Base-by-base conservation (phyloP, 1,140 invertebrate genomes). In the Halictus rubicundus region DNA sequence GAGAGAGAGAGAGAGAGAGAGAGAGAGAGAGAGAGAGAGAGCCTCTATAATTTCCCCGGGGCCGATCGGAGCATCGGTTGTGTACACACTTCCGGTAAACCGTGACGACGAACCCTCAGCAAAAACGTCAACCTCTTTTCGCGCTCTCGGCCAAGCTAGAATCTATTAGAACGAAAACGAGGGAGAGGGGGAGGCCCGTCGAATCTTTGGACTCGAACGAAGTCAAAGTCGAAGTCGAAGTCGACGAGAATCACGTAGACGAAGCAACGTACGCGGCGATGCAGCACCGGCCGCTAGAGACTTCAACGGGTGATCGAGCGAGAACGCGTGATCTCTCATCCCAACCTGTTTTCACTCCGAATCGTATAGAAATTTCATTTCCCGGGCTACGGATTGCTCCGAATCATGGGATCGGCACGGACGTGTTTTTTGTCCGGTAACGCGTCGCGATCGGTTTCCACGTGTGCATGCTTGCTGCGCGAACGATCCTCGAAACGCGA, bases 221-320 rank as follows among this genome's bases (percentile, higher is more conserved):
- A 59, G 37, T 6, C 19, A 54, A 83, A 74, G 78, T 72, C 64
- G 71, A 72, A 83, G 88, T 87, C 83, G 80, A 85, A 87, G 83
- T 87, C 88, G 89, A 89, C 89, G 84, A 90, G 89, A 90, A 46
- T 46, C 42, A 46, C 42, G 88, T 91, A 88, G 86, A 78, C 68
- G 68, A 72, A 79, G 32, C 84, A 82, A 83, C 80, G 79, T 85
- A 54, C 87, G 82, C 19, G 89, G 74, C 79, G 84, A 79, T 81
- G 80, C 64, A 71, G 68, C 66, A 61, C 60, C 52, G 68, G 27
- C 46, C 83, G 80, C 82, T 54, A 73, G 87, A 90, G 90, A 90
- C 88, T 90, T 90, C 82, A 91, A 90, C 85, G 89, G 84, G 79
- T 83, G 89, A 90, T 90, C 83, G 72, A 87, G 84, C 87, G 82